phyloP scores from a whole-genome alignment of 2,113 vertebrate species.

The Vidua macroura region DNA sequence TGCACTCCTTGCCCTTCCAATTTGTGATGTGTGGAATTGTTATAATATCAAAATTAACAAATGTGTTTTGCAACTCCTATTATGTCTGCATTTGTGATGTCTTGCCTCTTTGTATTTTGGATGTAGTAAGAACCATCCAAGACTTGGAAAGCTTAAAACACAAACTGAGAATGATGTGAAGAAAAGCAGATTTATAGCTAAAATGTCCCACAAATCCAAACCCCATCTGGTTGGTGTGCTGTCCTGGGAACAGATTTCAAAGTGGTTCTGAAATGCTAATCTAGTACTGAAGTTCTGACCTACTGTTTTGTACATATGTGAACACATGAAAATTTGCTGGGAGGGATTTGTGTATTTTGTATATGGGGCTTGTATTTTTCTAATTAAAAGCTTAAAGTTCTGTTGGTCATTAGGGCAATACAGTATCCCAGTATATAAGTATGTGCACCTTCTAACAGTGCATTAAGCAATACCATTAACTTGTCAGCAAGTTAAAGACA shows the following conservation, averaged over 20 bases:
- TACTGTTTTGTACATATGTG: background rate
- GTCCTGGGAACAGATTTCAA: slow-evolving; percentile 16
- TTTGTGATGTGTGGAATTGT: fast-evolving
- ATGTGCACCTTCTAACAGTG: background rate
- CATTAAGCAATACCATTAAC: background rate
- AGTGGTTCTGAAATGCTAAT: slow-evolving; percentile 35
- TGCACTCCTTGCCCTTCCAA: background rate
- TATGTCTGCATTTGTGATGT: background rate
- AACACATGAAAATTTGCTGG: background rate
- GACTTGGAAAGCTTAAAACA: background rate
- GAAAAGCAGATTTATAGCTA: background rate
- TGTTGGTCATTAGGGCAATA: background rate
- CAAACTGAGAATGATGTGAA: background rate
- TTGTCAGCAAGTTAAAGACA: background rate
- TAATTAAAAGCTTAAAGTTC: background rate
- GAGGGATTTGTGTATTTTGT: background rate
- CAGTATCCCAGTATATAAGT: background rate
- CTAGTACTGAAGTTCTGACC: background rate
- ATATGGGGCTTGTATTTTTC: background rate
- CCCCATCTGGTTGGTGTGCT: background rate
- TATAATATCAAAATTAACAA: background rate
- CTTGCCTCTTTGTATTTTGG: background rate
- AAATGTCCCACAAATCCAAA: background rate
- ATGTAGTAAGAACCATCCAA: background rate
- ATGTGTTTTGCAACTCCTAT: background rate